Base-by-base conservation (phyloP, 1,140 invertebrate species). In the Formica exsecta region DNA sequence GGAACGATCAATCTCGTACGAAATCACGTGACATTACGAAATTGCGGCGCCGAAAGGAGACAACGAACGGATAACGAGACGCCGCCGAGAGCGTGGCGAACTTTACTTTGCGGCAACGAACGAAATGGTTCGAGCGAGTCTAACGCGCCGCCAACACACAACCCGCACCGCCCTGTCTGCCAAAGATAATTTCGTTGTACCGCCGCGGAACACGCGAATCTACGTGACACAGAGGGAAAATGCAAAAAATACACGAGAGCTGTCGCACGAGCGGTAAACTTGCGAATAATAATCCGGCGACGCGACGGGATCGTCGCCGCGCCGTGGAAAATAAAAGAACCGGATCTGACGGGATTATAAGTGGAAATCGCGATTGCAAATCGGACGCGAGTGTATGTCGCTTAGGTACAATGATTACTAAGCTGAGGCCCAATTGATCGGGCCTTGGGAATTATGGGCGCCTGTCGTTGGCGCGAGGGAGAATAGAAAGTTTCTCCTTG, bases 401-500 rank as follows among this genome's bases (percentile, higher is more conserved):
- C 16, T 13, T 68, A n/a, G 79, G 2, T 59, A 29, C 22, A 16
- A 73, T 25, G 79, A 44, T 81, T 48, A 57, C 65, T 11, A 4
- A 44, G n/a, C 32, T 32, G 79, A 81, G 66, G n/a, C 25, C 38
- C 29, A 32, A 73, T 59, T 25, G 79, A 71, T 51, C 16, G 16
- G 16, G 4, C 36, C 51, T 59, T 59, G 66, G 41, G 25, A 73
- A 74, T 83, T 62, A 74, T 51, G 16, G 68, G 11, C 57, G 79
- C 38, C 54, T 62, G 36, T 44, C 54, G 68, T 61, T 32, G 61
- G 54, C 25, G 32, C 36, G 66, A 68, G 76, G 25, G 41, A 54
- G 25, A n/a, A 41, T 61, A 73, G 79, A 74, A 74, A 83, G 79
- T 83, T 61, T 83, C 68, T 74, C 38, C 41, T 83, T 74, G 79